phyloP scores from a whole-genome alignment of 2,797 vertebrate species.

The Aphelocoma californica region DNA sequence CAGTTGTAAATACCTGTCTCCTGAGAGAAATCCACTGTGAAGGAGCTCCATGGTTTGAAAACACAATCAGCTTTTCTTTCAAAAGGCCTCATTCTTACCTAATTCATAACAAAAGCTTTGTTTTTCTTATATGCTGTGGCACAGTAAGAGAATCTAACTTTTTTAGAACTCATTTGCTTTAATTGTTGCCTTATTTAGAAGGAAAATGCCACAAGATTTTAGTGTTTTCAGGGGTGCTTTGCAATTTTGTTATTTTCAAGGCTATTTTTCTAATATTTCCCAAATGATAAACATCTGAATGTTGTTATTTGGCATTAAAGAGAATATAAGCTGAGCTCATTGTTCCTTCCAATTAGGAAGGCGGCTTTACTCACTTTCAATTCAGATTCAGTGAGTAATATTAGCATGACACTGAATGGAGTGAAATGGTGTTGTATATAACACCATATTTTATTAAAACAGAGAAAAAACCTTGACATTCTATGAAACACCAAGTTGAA shows the following conservation, averaged over 20 bases:
- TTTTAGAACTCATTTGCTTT: neutral
- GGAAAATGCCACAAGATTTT: neutral
- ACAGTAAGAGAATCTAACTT: neutral
- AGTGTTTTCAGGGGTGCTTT: neutral
- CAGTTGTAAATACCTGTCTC: neutral
- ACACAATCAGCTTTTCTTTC: neutral
- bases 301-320: neutral
- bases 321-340: neutral
- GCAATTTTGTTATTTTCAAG: neutral
- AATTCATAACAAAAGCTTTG: neutral
- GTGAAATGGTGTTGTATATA: neutral
- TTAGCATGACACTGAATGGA: neutral
- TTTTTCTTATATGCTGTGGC: neutral
- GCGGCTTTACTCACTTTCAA: neutral
- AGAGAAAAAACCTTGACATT: neutral
- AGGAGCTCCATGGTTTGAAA: neutral
- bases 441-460: neutral
- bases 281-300: neutral
- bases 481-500: slow-evolving; percentile 39
- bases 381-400: neutral
- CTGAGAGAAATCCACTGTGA: neutral
- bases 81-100: neutral
- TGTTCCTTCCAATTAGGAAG: neutral
- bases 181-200: neutral
- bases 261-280: neutral